Base-by-base conservation (phyloP, 2,888 invertebrate genomes). In the Nebria brevicollis region DNA sequence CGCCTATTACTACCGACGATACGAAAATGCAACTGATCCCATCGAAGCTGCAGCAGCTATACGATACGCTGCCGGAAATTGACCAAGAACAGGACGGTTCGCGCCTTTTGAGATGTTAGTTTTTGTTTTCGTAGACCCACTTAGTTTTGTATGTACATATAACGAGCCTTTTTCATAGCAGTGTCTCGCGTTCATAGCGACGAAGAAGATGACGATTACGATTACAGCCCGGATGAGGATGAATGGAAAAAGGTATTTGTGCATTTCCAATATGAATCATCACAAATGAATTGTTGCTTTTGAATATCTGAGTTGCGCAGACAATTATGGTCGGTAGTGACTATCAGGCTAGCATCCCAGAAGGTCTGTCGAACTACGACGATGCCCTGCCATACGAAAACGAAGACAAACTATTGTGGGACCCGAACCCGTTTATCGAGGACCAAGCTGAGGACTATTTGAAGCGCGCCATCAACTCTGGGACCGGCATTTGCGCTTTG, bases 261-360 rank as follows among this genome's bases (percentile, higher is more conserved):
- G 5, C 34, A 34, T 34, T 20, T 20, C 20, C 2, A 34, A 34
- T 34, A 1, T 20, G 20, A 34, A 34, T 34, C 34, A 34, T 34
- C 54, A 54, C 54, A 54, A 8, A 54, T 11, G 8, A 11, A 13
- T 2, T 54, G 15, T n/a, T 25, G 72, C 72, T 34, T 72, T 34
- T 41, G 42, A 72, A 34, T 64, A 6, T 11, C 25, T 64, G 64
- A 72, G 70, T 74, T 84, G 86, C 77, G 84, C 83, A 93, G 92
- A 97, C 96, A 26, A 98, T 98, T 83, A 97, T 97, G 96, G 97
- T 98, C 41, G 98, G 98, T 20, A 94, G 94, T 84, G 96, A 97
- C 87, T 98, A 95, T 88, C 98, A 98, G 90, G 98, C 98, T 2
- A 93, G 93, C 79, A 97, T 98, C 86, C 98, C 98, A 1, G 96